Conservation (phyloP, 1,140 invertebrate genomes). For the Hirudo medicinalis region DNA sequence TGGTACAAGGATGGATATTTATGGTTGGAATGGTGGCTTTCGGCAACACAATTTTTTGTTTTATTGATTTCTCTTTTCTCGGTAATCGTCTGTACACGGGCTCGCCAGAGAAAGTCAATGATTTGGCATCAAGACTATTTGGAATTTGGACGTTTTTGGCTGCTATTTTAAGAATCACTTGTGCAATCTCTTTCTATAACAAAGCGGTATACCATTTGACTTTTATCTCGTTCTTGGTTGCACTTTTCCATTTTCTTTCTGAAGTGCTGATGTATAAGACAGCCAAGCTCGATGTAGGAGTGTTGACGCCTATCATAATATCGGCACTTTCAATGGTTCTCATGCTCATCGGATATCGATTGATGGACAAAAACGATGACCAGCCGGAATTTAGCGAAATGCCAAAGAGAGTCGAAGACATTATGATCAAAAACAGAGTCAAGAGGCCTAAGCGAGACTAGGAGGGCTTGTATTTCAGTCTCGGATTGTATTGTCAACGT, state of each 20-base stretch:
- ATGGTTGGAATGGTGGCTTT: constrained; percentile 31
- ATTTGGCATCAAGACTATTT: constrained; percentile 28
- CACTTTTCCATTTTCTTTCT: constrained; percentile 27
- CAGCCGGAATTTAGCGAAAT: background rate
- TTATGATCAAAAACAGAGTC: constrained; percentile 4
- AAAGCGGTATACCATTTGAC: constrained; percentile 28
- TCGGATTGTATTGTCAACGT: too few relatives aligned
- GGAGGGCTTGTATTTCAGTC: too few relatives aligned
- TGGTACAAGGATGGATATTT: constrained; percentile 30
- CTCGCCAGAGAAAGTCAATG: constrained; percentile 24
- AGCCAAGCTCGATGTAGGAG: constrained; percentile 25
- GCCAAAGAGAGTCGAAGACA: constrained; percentile 14
- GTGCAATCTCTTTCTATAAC: constrained; percentile 24
- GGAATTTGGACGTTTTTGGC: constrained; percentile 31
- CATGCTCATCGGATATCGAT: constrained; percentile 14
- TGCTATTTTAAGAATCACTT: constrained; percentile 24
- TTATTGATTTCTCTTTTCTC: constrained; percentile 27
- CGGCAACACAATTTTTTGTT: constrained; percentile 32
- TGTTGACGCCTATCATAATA: constrained; percentile 27
- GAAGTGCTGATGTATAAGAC: constrained; percentile 28
- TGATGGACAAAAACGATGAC: constrained; percentile 8
- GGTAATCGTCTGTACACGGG: constrained; percentile 28
- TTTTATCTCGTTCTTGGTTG: constrained; percentile 29
- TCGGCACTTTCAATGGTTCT: constrained; percentile 22
- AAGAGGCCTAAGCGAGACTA: background rate